phyloP scores from a whole-genome alignment of 1,140 invertebrate genomes.

The Ctenoplectra terminalis region DNA sequence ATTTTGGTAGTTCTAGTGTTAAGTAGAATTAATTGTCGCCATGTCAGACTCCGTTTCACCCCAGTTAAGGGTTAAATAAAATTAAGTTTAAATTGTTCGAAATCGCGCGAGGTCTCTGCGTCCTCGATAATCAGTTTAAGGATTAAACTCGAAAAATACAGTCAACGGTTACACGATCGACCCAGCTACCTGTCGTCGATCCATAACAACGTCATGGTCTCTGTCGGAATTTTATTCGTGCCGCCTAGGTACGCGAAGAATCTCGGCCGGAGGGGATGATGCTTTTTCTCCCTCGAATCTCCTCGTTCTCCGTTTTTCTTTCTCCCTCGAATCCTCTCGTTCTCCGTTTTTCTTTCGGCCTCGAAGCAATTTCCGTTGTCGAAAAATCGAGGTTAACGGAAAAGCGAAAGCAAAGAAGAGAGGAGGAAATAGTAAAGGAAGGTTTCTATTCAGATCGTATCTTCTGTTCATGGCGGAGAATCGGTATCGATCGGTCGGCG shows the following conservation, averaged over 20 bases:
- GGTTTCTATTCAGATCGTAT: slow-evolving; percentile 15
- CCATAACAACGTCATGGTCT: not conserved
- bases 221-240: slow-evolving; percentile 34
- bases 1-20: no score
- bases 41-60: no score
- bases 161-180: no score
- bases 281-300: not conserved
- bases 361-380: slow-evolving; percentile 20
- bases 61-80: no score
- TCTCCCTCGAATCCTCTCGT: not conserved
- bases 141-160: no score
- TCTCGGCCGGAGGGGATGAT: slow-evolving; percentile 36
- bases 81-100: no score
- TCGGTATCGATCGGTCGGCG: slow-evolving; percentile 28
- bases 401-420: not conserved
- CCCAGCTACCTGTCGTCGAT: no score
- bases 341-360: slow-evolving; percentile 17
- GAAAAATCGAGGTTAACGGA: slow-evolving; percentile 40
- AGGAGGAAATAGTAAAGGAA: not conserved
- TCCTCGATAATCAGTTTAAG: no score
- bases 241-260: slow-evolving; percentile 29
- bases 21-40: no score
- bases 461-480: not conserved
- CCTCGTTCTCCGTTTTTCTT: not conserved
- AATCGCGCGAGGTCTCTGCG: no score